phyloP scores from a whole-genome alignment of 2,113 vertebrate species.

The Antennarius striatus region DNA sequence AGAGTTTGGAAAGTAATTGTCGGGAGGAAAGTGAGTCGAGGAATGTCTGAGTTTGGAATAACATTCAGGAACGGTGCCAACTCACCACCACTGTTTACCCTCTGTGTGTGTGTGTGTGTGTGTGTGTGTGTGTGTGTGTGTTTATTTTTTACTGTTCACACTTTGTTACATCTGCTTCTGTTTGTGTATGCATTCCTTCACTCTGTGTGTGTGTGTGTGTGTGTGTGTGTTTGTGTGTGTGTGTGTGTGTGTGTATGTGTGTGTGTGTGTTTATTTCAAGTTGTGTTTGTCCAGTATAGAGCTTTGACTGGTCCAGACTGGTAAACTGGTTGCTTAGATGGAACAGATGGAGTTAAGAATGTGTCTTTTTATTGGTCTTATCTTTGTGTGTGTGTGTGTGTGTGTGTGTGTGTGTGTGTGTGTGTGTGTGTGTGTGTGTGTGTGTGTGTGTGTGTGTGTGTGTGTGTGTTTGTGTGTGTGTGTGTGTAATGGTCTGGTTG shows the following conservation, averaged over 20 bases:
- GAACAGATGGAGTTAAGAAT: conserved; percentile 50
- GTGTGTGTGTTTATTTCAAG: no score
- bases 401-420: no score
- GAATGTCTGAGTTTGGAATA: conserved; percentile 64
- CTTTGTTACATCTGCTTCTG: conserved; percentile 41
- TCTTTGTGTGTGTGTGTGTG: no score
- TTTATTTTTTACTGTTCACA: conserved; percentile 27
- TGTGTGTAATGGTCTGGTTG: no score
- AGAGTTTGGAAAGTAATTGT: conserved; percentile 21
- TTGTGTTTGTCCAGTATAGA: conserved; percentile 59
- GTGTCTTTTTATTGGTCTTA: neutral
- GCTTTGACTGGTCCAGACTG: conserved; percentile 35
- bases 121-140: conserved; percentile 20
- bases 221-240: conserved; percentile 23
- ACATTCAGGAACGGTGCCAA: conserved; percentile 38
- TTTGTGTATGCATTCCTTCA: conserved; percentile 45
- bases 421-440: no score
- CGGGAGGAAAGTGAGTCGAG: conserved; percentile 27
- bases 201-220: no score
- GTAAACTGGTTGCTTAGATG: conserved; percentile 22
- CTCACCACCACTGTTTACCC: conserved; percentile 35
- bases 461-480: no score
- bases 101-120: conserved; percentile 20
- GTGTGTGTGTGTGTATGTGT: conserved; percentile 8
- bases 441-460: no score